Evolutionary conservation across 2,797 vertebrate genomes (phyloP), one percentile per base, ranked within the genome.

Genomic region (Gobio occitaniae): DNA sequence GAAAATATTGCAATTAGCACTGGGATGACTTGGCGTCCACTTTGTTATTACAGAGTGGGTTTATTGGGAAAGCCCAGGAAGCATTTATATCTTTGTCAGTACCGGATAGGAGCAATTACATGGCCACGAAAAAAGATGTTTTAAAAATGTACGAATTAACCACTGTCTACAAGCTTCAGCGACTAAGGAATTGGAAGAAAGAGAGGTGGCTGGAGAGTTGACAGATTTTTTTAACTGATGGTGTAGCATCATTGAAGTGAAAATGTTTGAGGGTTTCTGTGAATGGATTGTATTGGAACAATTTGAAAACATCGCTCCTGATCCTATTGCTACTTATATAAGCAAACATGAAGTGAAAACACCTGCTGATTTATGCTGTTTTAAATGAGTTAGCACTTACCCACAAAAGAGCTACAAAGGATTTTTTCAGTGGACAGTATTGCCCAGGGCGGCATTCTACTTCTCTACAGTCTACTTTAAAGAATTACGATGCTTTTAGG

Each of bases 41-140:
- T 54, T 54, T 32, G 48, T 74, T 76, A 56, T 56, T 21, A 12
- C 72, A n/a, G 50, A 54, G 6, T 36, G 32, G 56, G 74, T 54
- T 76, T 36, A 5, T 56, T 76, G 74, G 50, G 32, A 56, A 56
- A 76, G 19, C 50, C 74, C 74, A 76, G 74, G 50, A 76, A 38
- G 25, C 29, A 17, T 74, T 74, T 74, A 74, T 36, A 13, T 38
- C 17, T 3, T 75, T 75, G 29, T 36, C 50, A 75, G 50, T 21
- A 75, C 48, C 48, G 72, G 50, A 75, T 75, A 54, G 29, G 50
- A 75, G 52, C 10, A 38, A 56, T 76, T 38, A 76, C 50, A 75
- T 12, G 11, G 17, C 32, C 19, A 75, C 1, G 8, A n/a, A 56
- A 54, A 7, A 76, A 76, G 50, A 5, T 0, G 3, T 15, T 47